phyloP scores from a whole-genome alignment of 2,113 vertebrate species.

The Smithornis capensis region DNA sequence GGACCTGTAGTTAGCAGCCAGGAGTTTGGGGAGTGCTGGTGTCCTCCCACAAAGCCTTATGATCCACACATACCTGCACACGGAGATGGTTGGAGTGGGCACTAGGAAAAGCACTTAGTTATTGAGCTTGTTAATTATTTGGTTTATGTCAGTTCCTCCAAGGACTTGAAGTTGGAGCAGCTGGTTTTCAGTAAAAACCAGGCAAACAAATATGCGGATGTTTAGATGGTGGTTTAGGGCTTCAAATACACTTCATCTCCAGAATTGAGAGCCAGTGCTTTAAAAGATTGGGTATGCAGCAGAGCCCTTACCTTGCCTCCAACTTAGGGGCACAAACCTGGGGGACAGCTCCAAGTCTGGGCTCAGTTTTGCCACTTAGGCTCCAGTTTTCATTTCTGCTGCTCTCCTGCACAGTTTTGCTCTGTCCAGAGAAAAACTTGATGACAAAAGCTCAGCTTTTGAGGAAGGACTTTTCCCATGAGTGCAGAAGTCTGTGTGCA shows the following conservation, averaged over 20 bases:
- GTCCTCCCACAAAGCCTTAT: background rate
- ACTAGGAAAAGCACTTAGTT: background rate
- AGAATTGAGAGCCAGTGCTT: background rate
- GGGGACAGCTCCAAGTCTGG: background rate
- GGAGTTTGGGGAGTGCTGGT: background rate
- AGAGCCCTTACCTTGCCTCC: background rate
- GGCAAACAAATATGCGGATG: background rate
- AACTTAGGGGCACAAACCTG: accelerated
- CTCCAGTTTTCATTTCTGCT: background rate
- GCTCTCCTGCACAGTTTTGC: background rate
- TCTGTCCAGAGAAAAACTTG: accelerated
- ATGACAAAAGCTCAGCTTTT: background rate
- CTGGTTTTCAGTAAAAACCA: background rate
- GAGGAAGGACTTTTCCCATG: background rate
- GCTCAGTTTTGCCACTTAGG: background rate
- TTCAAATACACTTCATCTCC: background rate
- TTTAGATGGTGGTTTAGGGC: background rate
- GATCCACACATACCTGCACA: accelerated
- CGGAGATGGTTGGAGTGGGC: background rate
- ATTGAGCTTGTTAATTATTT: background rate
- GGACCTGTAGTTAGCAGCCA: background rate
- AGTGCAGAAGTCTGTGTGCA: background rate
- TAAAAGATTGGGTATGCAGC: background rate
- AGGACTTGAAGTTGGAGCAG: background rate
- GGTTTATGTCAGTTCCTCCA: background rate